Base-by-base conservation (phyloP, 2,888 invertebrate species). In the Chrysomela aeneicollis region DNA sequence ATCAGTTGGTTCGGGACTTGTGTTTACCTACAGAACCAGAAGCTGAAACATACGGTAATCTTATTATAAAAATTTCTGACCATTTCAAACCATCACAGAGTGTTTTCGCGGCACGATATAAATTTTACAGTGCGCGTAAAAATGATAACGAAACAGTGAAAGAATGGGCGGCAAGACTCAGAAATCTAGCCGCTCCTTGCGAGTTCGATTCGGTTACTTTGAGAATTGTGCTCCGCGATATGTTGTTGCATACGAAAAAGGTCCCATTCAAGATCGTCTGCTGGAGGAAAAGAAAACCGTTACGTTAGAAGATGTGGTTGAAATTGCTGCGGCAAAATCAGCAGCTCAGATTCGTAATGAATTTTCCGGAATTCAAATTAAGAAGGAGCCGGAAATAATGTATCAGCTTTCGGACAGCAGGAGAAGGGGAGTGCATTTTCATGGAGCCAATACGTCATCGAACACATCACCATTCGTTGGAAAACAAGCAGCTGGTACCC, bases 161-260 rank as follows among this genome's bases (percentile, higher is more conserved):
- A 2, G 50, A 59, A 18, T 51, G 59, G 59, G 59, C 59, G 17
- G 59, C 59, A 35, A 15, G 42, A 22, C 17, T 42, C 17, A 32
- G 60, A 21, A 42, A 46, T 15, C 17, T 32, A 22, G 50, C 50
- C n/a, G 10, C 35, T 10, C 2, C 10, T 22, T 50, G 59, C 19
- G 51, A 22, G 22, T 50, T 58, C 26, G 58, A 30, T 2, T 17
- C 18, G 6, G 30, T 8, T 4, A 1, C 21, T 9, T 26, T 47
- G 22, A n/a, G 47, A 22, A 6, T 58, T 15, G 22, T 42, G 42
- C 26, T 58, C 1, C 58, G 58, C 1, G 61, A 66, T 57, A 32
- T 19, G 22, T 66, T 26, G 42, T 66, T 19, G 62, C 50, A 8
- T 52, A 53, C 10, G 42, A 52, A 32, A 59, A 63, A 53, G 59